These are phyloP conservation scores for Podocnemis expansa DNA, from an alignment of 2,113 vertebrate species.

Conservation along the genomic window DNA sequence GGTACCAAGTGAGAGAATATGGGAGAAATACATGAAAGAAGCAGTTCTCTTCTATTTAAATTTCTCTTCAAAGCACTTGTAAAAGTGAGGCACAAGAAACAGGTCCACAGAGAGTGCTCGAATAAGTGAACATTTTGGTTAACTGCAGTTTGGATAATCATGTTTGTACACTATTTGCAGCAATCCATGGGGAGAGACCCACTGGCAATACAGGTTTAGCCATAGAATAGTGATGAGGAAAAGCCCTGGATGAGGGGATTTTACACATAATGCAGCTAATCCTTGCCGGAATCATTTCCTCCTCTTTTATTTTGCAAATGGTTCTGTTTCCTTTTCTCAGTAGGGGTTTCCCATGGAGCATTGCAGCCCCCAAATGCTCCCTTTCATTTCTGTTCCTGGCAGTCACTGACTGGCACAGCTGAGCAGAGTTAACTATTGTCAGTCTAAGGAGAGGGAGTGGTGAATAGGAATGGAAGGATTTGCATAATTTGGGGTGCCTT, in stretches of 20 bases:
- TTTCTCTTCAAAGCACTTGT: background rate
- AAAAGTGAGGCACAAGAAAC: background rate
- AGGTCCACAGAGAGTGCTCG: background rate
- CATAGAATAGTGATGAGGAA: background rate
- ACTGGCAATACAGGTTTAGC: background rate
- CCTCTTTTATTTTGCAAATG: slow-evolving; percentile 47
- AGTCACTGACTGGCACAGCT: background rate
- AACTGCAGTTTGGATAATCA: background rate
- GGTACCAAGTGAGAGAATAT: rapidly evolving
- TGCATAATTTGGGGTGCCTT: slow-evolving; percentile 16
- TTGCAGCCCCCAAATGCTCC: background rate
- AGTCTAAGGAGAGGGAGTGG: background rate
- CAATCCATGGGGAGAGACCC: background rate
- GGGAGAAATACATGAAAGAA: background rate
- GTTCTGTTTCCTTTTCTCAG: background rate
- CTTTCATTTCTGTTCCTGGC: background rate
- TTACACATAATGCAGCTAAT: slow-evolving; percentile 2
- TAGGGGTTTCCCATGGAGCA: slow-evolving; percentile 6
- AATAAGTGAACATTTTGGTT: background rate
- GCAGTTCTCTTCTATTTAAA: background rate
- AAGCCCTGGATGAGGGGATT: background rate
- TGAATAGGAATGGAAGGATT: slow-evolving; percentile 33
- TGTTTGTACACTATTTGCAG: background rate
- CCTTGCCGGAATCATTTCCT: slow-evolving; percentile 47
- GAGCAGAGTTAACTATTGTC: background rate